These are phyloP conservation scores for Dryobota labecula DNA, from an alignment of 2,888 invertebrate species.

Conservation along the genomic window DNA sequence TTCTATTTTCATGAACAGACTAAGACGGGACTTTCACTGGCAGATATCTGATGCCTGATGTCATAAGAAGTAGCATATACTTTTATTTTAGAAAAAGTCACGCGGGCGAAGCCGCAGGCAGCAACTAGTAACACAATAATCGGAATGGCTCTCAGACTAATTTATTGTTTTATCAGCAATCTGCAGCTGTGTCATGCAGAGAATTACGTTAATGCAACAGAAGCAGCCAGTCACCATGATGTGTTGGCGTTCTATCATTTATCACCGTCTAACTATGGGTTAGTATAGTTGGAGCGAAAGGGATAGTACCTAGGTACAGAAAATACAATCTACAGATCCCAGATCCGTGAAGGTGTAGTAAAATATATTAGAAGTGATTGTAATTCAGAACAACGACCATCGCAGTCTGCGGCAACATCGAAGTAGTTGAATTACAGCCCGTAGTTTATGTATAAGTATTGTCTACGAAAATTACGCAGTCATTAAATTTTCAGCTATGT, in stretches of 20 bases:
- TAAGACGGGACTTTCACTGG: too few relatives aligned
- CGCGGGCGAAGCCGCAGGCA: too few relatives aligned
- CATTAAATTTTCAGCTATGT: background rate
- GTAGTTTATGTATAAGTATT: background rate
- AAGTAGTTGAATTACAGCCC: background rate
- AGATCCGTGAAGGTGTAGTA: background rate
- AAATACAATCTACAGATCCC: background rate
- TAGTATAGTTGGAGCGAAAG: background rate
- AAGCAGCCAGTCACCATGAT: conserved; percentile 48
- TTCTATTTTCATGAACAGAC: too few relatives aligned
- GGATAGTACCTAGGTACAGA: conserved; percentile 6
- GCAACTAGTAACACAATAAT: too few relatives aligned
- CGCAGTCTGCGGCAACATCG: background rate
- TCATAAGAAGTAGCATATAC: too few relatives aligned
- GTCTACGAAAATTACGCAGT: background rate
- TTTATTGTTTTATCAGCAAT: conserved; percentile 58
- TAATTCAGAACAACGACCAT: background rate
- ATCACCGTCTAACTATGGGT: conserved; percentile 32
- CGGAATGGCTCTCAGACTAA: conserved; percentile 40
- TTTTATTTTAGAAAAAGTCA: too few relatives aligned
- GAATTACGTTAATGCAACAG: conserved; percentile 60
- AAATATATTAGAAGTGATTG: background rate
- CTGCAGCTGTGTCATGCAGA: conserved; percentile 62
- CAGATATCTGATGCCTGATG: too few relatives aligned
- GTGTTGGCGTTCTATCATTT: conserved; percentile 42